Evolutionary conservation across 1,140 invertebrate genomes (phyloP).

Genomic region (Zaprionus kolodkinae): DNA sequence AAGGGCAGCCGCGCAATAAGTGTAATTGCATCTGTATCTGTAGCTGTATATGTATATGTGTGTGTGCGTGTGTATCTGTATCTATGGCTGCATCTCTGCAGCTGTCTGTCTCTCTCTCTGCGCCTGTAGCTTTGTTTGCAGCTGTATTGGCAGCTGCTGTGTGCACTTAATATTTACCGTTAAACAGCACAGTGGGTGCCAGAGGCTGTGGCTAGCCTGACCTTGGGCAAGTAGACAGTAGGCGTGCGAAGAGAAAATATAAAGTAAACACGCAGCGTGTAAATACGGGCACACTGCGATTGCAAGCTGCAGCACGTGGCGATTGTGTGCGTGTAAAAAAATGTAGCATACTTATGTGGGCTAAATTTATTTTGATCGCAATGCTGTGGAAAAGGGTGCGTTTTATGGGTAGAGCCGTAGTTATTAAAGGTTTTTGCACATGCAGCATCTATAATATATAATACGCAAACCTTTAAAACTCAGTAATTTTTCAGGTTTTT

Average conservation of each 20-base stretch:
- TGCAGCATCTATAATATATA: too few species aligned
- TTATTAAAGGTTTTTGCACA: too few species aligned
- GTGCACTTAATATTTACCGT: constrained; percentile 61
- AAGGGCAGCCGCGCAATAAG: constrained; percentile 47
- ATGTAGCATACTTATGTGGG: neutral
- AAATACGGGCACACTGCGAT: neutral
- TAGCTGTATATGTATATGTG: neutral
- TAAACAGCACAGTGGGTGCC: constrained; percentile 38
- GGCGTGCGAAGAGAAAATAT: constrained; percentile 3
- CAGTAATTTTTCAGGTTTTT: too few species aligned
- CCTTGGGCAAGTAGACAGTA: neutral
- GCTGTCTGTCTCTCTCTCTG: neutral
- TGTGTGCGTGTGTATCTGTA: constrained; percentile 3
- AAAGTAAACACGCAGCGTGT: neutral
- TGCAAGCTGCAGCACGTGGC: neutral
- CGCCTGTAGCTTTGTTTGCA: constrained; percentile 26
- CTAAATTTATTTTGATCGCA: neutral
- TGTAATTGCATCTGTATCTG: constrained; percentile 53
- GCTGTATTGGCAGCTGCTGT: constrained; percentile 10
- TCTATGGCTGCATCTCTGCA: constrained; percentile 34
- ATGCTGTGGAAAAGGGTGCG: neutral
- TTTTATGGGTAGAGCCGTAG: too few species aligned
- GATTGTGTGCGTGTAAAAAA: neutral
- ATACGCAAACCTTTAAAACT: too few species aligned
- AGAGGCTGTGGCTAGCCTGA: neutral